Evolutionary conservation across 53 echinoderm and acorn worm species (phyloP).

Genomic region (Apostichopus leukothele): DNA sequence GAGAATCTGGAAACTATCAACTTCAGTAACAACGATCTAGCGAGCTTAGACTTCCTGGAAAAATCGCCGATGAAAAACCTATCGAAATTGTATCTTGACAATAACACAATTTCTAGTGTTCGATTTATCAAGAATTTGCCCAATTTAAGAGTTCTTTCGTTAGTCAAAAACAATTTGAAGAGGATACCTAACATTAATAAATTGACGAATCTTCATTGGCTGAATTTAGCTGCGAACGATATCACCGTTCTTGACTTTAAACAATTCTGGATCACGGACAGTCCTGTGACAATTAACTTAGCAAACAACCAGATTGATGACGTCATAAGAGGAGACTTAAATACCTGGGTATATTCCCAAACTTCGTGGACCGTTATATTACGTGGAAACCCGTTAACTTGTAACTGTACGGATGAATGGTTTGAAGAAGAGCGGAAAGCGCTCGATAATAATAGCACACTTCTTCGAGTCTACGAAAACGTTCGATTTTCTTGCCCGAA

Average conservation of each 20-base stretch:
- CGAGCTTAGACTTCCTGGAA: constrained; percentile 10
- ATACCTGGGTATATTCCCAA: not conserved
- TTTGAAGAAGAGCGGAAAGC: not conserved
- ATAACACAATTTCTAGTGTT: not conserved
- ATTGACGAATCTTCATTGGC: not conserved
- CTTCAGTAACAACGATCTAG: constrained; percentile 21
- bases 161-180: constrained; percentile 4
- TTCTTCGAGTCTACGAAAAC: constrained; percentile 26
- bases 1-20: constrained; percentile 20
- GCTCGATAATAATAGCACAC: not conserved
- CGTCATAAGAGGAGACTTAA: not conserved
- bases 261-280: not conserved
- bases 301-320: not conserved
- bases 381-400: not conserved
- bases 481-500: not conserved
- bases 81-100: not conserved
- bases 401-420: constrained; percentile 39
- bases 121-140: not conserved
- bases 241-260: constrained; percentile 25
- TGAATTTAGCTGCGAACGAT: constrained; percentile 25
- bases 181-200: constrained; percentile 16
- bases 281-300: constrained; percentile 12
- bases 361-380: constrained; percentile 13
- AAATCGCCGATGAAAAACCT: not conserved
- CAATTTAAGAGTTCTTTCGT: not conserved